Evolutionary conservation across 2,888 invertebrate genomes (phyloP).

Genomic region (Bugula neritina): DNA sequence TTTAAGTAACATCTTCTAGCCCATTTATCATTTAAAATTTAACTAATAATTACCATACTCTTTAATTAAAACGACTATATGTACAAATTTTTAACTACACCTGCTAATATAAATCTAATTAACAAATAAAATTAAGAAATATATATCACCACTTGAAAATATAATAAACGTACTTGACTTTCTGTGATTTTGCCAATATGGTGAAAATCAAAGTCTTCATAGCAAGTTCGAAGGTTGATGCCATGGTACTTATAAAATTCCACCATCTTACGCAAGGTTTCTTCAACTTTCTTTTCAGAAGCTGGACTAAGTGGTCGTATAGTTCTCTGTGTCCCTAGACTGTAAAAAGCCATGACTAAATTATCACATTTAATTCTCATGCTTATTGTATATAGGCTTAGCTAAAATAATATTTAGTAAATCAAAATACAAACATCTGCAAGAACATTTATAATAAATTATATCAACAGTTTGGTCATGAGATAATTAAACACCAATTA

Average conservation of each 20-base stretch:
- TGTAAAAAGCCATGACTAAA: slow-evolving; percentile 31
- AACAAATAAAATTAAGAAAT: no score
- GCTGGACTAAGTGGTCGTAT: slow-evolving; percentile 42
- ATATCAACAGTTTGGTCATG: no score
- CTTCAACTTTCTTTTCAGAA: slow-evolving; percentile 39
- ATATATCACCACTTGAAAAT: no score
- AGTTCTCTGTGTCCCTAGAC: slow-evolving; percentile 46
- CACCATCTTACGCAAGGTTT: slow-evolving; percentile 41
- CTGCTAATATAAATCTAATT: no score
- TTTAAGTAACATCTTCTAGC: no score
- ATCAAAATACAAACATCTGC: not conserved
- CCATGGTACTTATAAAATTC: slow-evolving; percentile 48
- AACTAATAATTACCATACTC: no score
- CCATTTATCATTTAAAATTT: no score
- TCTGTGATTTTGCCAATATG: slow-evolving; percentile 51
- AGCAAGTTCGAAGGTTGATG: slow-evolving; percentile 46
- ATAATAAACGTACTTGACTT: slow-evolving; percentile 48
- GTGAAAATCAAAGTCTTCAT: slow-evolving; percentile 52
- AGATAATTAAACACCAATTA: no score
- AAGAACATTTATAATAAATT: no score
- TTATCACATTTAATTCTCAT: no score
- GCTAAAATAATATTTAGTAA: not conserved
- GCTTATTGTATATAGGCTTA: not conserved
- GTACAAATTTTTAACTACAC: no score
- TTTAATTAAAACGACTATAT: no score